These are phyloP conservation scores for Oceanodroma tethys DNA, from an alignment of 2,113 vertebrate species.

Conservation along the genomic window DNA sequence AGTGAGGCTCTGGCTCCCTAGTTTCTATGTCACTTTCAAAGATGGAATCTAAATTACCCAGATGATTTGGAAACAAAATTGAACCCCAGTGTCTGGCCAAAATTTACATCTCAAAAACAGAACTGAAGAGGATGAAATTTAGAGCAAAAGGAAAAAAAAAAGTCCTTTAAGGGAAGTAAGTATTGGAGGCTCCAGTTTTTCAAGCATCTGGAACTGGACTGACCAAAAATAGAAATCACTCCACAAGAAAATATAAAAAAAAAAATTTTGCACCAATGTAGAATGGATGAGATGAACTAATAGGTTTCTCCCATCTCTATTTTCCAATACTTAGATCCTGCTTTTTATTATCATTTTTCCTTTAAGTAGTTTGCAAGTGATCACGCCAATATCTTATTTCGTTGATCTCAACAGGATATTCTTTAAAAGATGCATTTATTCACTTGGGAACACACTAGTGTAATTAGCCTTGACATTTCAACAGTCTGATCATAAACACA, in stretches of 20 bases:
- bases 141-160: neutral
- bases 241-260: neutral
- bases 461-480: slow-evolving; percentile 58
- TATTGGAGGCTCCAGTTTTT: neutral
- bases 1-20: neutral
- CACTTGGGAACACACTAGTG: slow-evolving; percentile 12
- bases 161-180: neutral
- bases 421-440: slow-evolving; percentile 32
- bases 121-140: neutral
- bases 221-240: neutral
- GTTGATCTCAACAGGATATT: slow-evolving; percentile 36
- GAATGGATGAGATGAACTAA: neutral
- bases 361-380: neutral
- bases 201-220: neutral
- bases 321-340: neutral
- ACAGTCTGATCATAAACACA: slow-evolving; percentile 39
- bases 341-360: slow-evolving; percentile 19
- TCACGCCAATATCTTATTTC: slow-evolving; percentile 19
- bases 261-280: neutral
- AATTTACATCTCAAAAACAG: neutral
- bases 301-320: neutral
- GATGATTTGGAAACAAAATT: neutral
- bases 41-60: neutral
- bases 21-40: neutral
- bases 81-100: neutral